phyloP scores from a whole-genome alignment of 2,888 invertebrate genomes.

The Hydroisotoma schaefferi region DNA sequence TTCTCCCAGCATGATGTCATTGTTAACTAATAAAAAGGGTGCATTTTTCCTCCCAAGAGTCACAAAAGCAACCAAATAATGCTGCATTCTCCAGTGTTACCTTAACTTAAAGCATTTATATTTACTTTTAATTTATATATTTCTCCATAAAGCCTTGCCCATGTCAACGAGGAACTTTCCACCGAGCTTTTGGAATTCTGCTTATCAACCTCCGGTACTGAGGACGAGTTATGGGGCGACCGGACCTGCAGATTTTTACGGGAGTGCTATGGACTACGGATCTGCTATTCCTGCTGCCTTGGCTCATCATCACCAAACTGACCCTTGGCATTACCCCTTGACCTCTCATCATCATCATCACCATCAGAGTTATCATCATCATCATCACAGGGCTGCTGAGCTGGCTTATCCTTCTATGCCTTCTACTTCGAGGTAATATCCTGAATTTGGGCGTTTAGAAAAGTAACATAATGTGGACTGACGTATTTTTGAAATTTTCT shows the following conservation, averaged over 20 bases:
- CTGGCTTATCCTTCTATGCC: slow-evolving; percentile 40
- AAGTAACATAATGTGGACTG: background rate
- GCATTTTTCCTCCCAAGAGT: slow-evolving; percentile 4
- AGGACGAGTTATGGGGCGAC: slow-evolving; percentile 44
- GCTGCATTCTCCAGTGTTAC: background rate
- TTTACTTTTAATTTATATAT: too few species aligned
- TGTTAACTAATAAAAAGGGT: slow-evolving; percentile 3
- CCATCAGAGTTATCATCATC: slow-evolving; percentile 39
- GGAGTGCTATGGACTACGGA: slow-evolving; percentile 48
- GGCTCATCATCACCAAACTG: slow-evolving; percentile 49
- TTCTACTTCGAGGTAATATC: slow-evolving; percentile 37
- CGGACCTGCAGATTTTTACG: slow-evolving; percentile 46
- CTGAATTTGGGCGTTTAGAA: background rate
- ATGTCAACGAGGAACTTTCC: slow-evolving; percentile 94
- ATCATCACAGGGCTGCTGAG: slow-evolving; percentile 30
- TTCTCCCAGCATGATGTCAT: slow-evolving; percentile 10
- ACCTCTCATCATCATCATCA: slow-evolving; percentile 61
- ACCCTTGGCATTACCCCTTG: slow-evolving; percentile 65
- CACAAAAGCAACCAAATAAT: background rate
- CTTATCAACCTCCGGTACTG: slow-evolving; percentile 61
- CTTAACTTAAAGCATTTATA: too few species aligned
- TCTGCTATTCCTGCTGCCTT: slow-evolving; percentile 45
- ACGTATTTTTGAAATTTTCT: background rate
- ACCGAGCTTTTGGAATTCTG: slow-evolving; percentile 93
- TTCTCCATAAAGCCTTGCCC: slow-evolving; percentile 57